phyloP scores from a whole-genome alignment of 2,888 invertebrate genomes.

The Spisula solida region DNA sequence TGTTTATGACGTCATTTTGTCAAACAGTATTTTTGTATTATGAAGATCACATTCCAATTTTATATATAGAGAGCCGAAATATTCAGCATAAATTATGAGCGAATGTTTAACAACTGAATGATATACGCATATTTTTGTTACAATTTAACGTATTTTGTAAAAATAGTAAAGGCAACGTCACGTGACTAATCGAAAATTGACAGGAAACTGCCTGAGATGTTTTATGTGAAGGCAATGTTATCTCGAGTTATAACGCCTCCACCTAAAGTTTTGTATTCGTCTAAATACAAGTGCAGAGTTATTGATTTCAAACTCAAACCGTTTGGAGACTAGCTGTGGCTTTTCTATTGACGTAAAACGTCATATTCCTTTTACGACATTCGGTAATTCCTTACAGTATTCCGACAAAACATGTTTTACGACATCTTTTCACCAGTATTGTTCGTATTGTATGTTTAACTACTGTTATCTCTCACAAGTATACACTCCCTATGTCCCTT shows the following conservation, averaged over 20 bases:
- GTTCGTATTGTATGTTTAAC: conserved; percentile 1
- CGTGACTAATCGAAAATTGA: too few species aligned
- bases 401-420: conserved; percentile 17
- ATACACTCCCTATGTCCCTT: background rate
- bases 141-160: too few species aligned
- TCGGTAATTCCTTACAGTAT: conserved; percentile 23
- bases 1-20: background rate
- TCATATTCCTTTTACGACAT: conserved; percentile 14
- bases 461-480: background rate
- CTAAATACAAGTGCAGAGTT: background rate
- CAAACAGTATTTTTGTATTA: background rate
- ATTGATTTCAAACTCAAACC: background rate
- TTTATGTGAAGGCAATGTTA: too few species aligned
- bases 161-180: too few species aligned
- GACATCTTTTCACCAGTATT: conserved; percentile 48
- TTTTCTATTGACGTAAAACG: background rate
- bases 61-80: background rate
- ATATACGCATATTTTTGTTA: too few species aligned
- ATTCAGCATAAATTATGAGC: background rate
- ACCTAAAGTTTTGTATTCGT: background rate
- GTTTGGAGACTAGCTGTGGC: background rate
- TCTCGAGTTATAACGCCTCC: too few species aligned
- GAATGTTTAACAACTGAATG: too few species aligned
- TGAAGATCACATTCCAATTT: background rate
- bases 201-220: too few species aligned